These are phyloP conservation scores for Hylomyscus alleni DNA, from an alignment of 2,797 vertebrate species.

Conservation along the genomic window DNA sequence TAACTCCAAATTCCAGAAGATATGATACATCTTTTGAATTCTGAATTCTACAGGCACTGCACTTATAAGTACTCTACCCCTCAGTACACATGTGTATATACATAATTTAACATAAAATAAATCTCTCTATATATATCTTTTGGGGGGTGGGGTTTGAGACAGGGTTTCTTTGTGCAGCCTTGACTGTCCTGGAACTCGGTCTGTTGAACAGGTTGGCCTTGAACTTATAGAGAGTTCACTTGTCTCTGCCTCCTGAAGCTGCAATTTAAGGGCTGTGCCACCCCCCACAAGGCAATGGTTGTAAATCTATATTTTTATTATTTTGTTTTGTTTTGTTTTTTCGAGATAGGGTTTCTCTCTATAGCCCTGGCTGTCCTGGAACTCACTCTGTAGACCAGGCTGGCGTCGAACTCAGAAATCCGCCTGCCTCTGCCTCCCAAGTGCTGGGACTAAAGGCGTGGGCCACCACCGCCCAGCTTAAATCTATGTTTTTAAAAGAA, in stretches of 20 bases:
- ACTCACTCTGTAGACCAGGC: too few species aligned
- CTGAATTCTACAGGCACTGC: not conserved
- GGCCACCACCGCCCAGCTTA: too few species aligned
- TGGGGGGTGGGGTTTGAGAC: not conserved
- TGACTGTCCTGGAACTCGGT: not conserved
- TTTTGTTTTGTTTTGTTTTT: too few species aligned
- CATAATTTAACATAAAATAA: not conserved
- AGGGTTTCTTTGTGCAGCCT: not conserved
- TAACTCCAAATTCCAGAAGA: not conserved
- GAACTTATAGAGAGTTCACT: not conserved
- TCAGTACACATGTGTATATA: not conserved
- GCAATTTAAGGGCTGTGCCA: not conserved
- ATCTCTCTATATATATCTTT: not conserved
- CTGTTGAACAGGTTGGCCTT: not conserved
- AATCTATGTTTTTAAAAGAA: not conserved
- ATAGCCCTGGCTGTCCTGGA: too few species aligned
- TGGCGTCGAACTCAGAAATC: too few species aligned
- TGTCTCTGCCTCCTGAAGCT: not conserved
- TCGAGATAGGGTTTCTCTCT: too few species aligned
- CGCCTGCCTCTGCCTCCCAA: too few species aligned
- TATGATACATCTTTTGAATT: not conserved
- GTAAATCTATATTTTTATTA: not conserved
- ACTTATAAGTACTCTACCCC: not conserved
- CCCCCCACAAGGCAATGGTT: not conserved
- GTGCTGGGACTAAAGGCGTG: too few species aligned